A percentile compares a stretch with the other conserved stretches of the same genome.
Evolutionary conservation across 2,113 vertebrate species (phyloP).

Genomic region (Petrocephalus microphthalmus): DNA sequence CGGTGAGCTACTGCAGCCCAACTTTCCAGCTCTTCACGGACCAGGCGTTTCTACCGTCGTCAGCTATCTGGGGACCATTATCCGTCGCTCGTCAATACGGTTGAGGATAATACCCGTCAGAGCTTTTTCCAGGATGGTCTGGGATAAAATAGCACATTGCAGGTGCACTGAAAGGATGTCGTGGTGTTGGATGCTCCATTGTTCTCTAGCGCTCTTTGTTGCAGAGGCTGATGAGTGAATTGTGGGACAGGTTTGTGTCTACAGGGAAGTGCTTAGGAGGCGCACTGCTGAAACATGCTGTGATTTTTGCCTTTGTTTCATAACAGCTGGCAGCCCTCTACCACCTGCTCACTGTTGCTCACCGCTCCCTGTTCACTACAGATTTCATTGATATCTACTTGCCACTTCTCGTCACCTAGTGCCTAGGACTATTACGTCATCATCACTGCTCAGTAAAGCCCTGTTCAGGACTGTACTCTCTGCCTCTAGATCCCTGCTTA

Average conservation of each 20-base stretch:
- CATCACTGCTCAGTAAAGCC: background rate
- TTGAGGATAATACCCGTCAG: background rate
- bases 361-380: background rate
- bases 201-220: slow-evolving; percentile 30
- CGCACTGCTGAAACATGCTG: background rate
- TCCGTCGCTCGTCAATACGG: background rate
- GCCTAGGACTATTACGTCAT: background rate
- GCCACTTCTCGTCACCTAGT: background rate
- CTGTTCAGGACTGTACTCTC: background rate
- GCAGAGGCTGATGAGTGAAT: slow-evolving; percentile 18
- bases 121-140: background rate
- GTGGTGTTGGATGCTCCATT: slow-evolving; percentile 33
- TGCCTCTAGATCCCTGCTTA: background rate
- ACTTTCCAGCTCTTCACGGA: background rate
- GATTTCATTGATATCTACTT: background rate
- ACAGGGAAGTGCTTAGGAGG: slow-evolving; percentile 26
- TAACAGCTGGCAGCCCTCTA: background rate
- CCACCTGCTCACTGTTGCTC: background rate
- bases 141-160: background rate
- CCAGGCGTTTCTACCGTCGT: background rate
- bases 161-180: slow-evolving; percentile 31
- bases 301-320: background rate
- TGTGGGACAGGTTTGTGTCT: background rate
- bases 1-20: background rate
- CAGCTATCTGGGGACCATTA: background rate